Evolutionary conservation across 2,113 vertebrate species (phyloP).

Genomic region (Leucopsar rothschildi): DNA sequence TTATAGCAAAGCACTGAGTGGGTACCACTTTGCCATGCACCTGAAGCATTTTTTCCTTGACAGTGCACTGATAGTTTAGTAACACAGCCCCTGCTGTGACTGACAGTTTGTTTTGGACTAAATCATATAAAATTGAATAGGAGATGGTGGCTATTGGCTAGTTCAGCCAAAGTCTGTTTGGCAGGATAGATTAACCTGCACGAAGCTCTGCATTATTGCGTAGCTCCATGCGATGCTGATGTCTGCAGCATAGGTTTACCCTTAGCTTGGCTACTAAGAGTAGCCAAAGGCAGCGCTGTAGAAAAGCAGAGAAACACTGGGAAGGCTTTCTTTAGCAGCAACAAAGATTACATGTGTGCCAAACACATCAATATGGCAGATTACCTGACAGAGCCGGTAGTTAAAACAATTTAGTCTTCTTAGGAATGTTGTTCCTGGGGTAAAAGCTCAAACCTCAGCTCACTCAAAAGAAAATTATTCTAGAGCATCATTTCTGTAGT

Average conservation of each 20-base stretch:
- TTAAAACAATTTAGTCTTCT: not conserved
- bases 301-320: not conserved
- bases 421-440: not conserved
- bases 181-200: not conserved
- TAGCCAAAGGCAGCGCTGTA: not conserved
- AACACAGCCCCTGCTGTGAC: slow-evolving; percentile 16
- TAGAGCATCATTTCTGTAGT: not conserved
- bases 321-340: not conserved
- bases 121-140: slow-evolving; percentile 2
- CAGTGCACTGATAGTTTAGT: slow-evolving; percentile 15
- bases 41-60: slow-evolving; percentile 47
- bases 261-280: not conserved
- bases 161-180: slow-evolving; percentile 30
- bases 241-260: not conserved
- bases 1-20: not conserved
- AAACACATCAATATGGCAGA: not conserved
- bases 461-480: not conserved
- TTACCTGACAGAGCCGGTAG: not conserved
- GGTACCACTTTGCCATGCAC: slow-evolving; percentile 14
- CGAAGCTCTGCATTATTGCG: not conserved
- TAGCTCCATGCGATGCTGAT: not conserved
- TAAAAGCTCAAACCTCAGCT: slow-evolving; percentile 15
- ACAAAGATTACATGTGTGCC: not conserved
- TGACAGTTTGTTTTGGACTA: slow-evolving; percentile 37
- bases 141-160: not conserved